A percentile compares a stretch with the other conserved stretches of the same genome.
These are phyloP conservation scores for Entomobrya multifasciata DNA, from an alignment of 2,888 invertebrate species.

Conservation along the genomic window DNA sequence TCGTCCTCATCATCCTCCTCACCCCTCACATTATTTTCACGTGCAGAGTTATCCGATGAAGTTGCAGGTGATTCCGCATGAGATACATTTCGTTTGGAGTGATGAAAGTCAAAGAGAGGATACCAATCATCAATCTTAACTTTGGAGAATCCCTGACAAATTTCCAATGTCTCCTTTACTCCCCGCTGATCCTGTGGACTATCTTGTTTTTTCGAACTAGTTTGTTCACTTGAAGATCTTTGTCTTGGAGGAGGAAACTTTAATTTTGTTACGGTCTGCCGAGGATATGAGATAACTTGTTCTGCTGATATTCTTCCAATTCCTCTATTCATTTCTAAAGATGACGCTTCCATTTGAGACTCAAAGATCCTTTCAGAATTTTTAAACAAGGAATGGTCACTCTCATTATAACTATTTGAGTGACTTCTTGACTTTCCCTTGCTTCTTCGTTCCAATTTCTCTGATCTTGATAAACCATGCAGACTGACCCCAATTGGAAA, in stretches of 20 bases:
- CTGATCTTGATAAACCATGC: slow-evolving; percentile 25
- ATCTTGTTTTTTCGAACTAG: slow-evolving; percentile 1
- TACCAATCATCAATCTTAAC: slow-evolving; percentile 66
- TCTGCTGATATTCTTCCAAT: neutral
- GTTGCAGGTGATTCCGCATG: neutral
- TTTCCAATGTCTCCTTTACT: slow-evolving; percentile 53
- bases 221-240: neutral
- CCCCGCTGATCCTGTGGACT: slow-evolving; percentile 6
- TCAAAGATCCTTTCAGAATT: neutral
- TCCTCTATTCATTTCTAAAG: neutral
- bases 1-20: slow-evolving; percentile 67
- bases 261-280: slow-evolving; percentile 31
- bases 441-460: slow-evolving; percentile 20
- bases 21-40: neutral
- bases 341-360: neutral
- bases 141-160: slow-evolving; percentile 63
- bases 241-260: slow-evolving; percentile 19
- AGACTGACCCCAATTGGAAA: slow-evolving; percentile 34
- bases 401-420: neutral
- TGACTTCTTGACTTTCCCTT: neutral
- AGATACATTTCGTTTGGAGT: slow-evolving; percentile 16
- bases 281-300: slow-evolving; percentile 3
- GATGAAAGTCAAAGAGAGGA: slow-evolving; percentile 60
- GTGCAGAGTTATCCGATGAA: neutral
- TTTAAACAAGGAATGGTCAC: neutral